These are phyloP conservation scores for Sipunculus nudus DNA, from an alignment of 2,888 invertebrate species.

Conservation along the genomic window DNA sequence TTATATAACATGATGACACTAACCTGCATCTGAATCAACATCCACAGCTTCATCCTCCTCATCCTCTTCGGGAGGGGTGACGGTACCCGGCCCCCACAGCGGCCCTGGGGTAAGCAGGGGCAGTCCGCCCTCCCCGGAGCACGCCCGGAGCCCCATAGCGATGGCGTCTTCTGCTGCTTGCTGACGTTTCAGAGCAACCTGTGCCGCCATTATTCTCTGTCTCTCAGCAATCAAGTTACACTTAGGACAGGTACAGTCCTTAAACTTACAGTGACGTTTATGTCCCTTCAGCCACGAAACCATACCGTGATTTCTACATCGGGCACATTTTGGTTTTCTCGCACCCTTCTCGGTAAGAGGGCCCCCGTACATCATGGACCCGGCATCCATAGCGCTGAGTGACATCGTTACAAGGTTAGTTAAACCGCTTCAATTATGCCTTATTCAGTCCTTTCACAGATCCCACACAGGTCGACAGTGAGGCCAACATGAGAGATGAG, in stretches of 20 bases:
- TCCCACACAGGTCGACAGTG: no score
- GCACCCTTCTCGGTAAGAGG: no score
- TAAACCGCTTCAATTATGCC: no score
- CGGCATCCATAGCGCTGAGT: no score
- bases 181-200: constrained; percentile 94
- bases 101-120: constrained; percentile 65
- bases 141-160: constrained; percentile 82
- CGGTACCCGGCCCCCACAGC: constrained; percentile 65
- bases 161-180: constrained; percentile 98
- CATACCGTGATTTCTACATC: constrained; percentile 93
- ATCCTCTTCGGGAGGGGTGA: constrained; percentile 52
- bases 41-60: constrained; percentile 20
- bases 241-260: constrained; percentile 90
- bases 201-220: constrained; percentile 96
- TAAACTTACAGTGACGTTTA: constrained; percentile 90
- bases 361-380: no score
- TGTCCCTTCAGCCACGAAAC: constrained; percentile 94
- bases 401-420: no score
- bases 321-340: constrained; percentile 89
- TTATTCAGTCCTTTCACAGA: no score
- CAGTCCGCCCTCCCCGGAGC: constrained; percentile 54
- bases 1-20: no score
- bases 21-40: constrained; percentile 3
- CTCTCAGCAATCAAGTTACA: constrained; percentile 94
- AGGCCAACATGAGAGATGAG: no score